Percentiles rank a stretch among this genome's conserved stretches.
These are phyloP conservation scores for Odontocerum albicorne DNA, from an alignment of 2,888 invertebrate genomes.

Conservation along the genomic window DNA sequence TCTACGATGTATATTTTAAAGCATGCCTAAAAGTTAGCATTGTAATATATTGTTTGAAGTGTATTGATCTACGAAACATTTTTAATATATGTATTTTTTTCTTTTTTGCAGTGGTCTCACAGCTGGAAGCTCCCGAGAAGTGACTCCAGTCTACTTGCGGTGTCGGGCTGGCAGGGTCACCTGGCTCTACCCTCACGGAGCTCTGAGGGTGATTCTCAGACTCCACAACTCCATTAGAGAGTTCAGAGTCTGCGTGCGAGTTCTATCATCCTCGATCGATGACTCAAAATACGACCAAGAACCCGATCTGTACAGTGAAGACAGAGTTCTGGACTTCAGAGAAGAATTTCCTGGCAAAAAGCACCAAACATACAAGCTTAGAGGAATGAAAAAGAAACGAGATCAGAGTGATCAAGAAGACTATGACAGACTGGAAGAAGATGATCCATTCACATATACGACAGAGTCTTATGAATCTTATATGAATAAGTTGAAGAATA, in stretches of 20 bases:
- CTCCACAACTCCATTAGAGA: conserved; percentile 61
- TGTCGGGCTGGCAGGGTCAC: conserved; percentile 71
- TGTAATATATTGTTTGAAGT: too few relatives aligned
- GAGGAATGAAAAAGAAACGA: conserved; percentile 13
- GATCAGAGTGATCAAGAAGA: conserved; percentile 7
- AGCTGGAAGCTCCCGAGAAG: conserved; percentile 59
- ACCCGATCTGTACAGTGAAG: conserved; percentile 59
- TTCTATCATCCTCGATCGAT: conserved; percentile 50
- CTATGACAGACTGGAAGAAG: neutral
- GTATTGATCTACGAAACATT: too few relatives aligned
- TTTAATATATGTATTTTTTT: neutral
- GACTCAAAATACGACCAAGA: conserved; percentile 53
- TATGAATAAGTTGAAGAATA: conserved; percentile 9
- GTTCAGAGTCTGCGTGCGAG: conserved; percentile 71
- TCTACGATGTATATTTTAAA: too few relatives aligned
- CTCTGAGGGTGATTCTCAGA: conserved; percentile 67
- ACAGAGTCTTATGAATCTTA: neutral
- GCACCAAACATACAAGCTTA: neutral
- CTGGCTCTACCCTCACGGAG: conserved; percentile 78
- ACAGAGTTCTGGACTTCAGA: conserved; percentile 41
- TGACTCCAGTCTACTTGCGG: conserved; percentile 75
- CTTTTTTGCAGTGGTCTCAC: conserved; percentile 31
- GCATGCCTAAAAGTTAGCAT: too few relatives aligned
- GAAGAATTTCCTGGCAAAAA: conserved; percentile 15
- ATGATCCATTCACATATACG: conserved; percentile 2